Evolutionary conservation across 2,888 invertebrate species (phyloP), one percentile per base, ranked within the genome.

Genomic region (Frankliniella intonsa): DNA sequence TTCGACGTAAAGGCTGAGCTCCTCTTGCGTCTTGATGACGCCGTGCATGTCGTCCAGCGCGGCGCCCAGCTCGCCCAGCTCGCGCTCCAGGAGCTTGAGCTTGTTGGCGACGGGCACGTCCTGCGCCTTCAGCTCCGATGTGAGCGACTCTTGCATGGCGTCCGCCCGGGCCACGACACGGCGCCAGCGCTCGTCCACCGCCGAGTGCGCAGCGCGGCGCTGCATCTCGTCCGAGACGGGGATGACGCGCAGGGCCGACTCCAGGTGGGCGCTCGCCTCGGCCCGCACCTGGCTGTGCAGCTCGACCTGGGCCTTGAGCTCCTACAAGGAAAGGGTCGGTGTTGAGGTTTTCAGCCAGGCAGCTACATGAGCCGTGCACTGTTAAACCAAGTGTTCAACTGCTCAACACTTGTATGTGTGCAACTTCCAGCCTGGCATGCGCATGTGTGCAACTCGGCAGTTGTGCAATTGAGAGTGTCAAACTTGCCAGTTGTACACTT

Each of bases 221-320:
- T 93, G 88, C 91, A 93, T 93, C 88, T 95, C 95, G 85, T 96
- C 96, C 0, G 94, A 93, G n/a, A 96, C 90, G 0, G 95, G 94
- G 80, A 96, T 90, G 10, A 94, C 93, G 87, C 93, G 92, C 83
- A 96, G 87, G 0, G 95, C 93, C 85, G 93, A 93, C 86, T 95
- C 94, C 85, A 96, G 92, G 83, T 92, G 92, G 80, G 91, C 89
- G 25, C 92, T 92, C 0, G 94, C 92, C 85, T 95, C 94, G 83
- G 92, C 92, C 82, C 93, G 92, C 81, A 95, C 90, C 84, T 92
- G 93, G 85, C 94, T 95, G 87, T 95, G 92, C 49, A 95, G 92
- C 89, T 95, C 95, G 85, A 94, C 94, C 85, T 95, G 95, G 0
- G 95, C 96, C 87, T 95, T 95, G 80, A 96, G 88, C 88, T 96